A percentile compares a stretch with the other conserved stretches of the same genome.
These are phyloP conservation scores for Psephotus haematonotus DNA, from an alignment of 2,113 vertebrate genomes.

Conservation along the genomic window DNA sequence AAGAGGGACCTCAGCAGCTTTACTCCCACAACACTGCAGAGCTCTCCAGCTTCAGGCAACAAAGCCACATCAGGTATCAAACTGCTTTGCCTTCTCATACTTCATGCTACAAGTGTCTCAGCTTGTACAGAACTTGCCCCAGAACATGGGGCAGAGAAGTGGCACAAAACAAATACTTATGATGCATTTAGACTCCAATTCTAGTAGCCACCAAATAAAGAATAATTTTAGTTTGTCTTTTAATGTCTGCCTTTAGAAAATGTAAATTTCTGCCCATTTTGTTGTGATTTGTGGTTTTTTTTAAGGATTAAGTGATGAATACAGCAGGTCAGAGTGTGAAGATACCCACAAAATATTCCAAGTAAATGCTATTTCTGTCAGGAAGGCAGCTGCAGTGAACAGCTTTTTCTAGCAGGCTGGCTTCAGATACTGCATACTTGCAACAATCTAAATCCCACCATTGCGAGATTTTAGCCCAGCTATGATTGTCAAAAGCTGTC, in stretches of 20 bases:
- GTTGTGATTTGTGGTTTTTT: background rate
- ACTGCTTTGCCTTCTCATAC: background rate
- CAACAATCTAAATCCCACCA: conserved; percentile 12
- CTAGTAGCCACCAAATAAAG: background rate
- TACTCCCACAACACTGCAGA: accelerated
- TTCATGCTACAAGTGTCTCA: background rate
- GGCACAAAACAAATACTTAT: background rate
- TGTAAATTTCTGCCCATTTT: background rate
- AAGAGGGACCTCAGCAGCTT: background rate
- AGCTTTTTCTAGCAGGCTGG: background rate
- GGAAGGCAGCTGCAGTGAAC: background rate
- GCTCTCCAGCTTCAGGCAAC: background rate
- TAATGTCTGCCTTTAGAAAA: background rate
- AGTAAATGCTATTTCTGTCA: background rate
- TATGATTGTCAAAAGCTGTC: conserved; percentile 25
- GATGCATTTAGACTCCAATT: background rate
- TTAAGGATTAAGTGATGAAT: background rate
- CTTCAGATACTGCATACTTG: background rate
- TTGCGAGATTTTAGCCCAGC: background rate
- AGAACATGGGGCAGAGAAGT: background rate
- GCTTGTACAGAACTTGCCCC: no score
- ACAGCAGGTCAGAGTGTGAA: background rate
- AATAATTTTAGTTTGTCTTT: background rate
- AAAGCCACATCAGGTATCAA: background rate
- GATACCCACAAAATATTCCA: background rate